Conservation (phyloP, 30 jellyfish, hydroid and myxozoan genomes). For the Pseudorhiza aurosa region DNA sequence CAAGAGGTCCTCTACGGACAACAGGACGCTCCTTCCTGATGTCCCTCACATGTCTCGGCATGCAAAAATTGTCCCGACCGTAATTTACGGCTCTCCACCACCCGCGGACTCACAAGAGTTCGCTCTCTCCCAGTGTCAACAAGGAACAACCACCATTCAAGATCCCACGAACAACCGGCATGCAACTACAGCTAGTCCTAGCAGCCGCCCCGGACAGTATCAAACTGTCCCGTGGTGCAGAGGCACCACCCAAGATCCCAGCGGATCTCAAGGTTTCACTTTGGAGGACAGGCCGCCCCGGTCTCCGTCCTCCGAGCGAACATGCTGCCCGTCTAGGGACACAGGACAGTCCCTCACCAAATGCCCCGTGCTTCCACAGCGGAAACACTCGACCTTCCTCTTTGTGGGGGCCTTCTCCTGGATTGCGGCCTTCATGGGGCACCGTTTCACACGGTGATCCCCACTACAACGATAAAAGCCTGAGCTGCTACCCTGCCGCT, state of each 20-base stretch:
- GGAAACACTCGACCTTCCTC: not conserved
- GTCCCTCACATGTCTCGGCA: conserved; percentile 4
- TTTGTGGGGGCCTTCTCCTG: conserved; percentile 1
- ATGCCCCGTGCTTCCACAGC: conserved; percentile 1
- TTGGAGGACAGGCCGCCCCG: conserved; percentile 24
- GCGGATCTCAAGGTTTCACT: not conserved
- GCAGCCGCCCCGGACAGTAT: conserved; percentile 28
- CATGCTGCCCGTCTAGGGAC: not conserved
- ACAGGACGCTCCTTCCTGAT: conserved; percentile 1
- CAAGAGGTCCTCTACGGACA: not conserved
- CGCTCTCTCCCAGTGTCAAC: conserved; percentile 15
- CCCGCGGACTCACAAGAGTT: conserved; percentile 4
- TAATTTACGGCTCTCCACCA: no score
- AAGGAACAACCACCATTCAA: conserved; percentile 1
- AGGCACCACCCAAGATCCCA: conserved; percentile 2
- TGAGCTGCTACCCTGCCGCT: conserved; percentile 2
- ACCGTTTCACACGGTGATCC: conserved; percentile 1
- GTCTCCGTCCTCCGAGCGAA: conserved; percentile 7
- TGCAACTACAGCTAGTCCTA: conserved; percentile 19
- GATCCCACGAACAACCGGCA: conserved; percentile 18
- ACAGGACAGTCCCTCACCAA: not conserved
- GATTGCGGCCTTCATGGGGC: not conserved
- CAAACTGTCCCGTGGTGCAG: conserved; percentile 20
- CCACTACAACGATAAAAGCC: conserved; percentile 23
- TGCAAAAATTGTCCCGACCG: conserved; percentile 17